A percentile compares a stretch with the other conserved stretches of the same genome.
Evolutionary conservation across 2,797 vertebrate genomes (phyloP).

Genomic region (Diplodus sargus): DNA sequence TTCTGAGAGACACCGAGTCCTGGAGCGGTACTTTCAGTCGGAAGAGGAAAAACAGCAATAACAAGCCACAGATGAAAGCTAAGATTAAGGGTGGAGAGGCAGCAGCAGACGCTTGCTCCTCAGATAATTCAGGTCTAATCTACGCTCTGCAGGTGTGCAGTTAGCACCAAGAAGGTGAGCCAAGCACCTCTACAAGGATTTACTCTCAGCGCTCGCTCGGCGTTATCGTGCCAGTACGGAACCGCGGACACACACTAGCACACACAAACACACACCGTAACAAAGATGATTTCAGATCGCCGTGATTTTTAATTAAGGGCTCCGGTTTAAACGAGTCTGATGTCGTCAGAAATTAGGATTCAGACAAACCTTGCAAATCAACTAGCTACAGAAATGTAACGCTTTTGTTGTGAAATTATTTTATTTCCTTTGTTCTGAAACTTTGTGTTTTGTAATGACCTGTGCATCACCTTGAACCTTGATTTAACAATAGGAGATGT

Average conservation of each 20-base stretch:
- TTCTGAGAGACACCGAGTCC: slow-evolving; percentile 55
- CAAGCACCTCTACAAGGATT: slow-evolving; percentile 69
- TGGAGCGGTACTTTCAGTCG: slow-evolving; percentile 54
- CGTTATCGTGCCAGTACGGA: slow-evolving; percentile 57
- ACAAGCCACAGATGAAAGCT: slow-evolving; percentile 76
- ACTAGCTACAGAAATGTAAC: background rate
- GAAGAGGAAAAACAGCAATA: slow-evolving; percentile 73
- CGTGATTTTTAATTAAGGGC: slow-evolving; percentile 23
- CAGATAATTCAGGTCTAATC: slow-evolving; percentile 81
- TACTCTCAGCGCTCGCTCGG: slow-evolving; percentile 55
- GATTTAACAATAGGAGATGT: background rate
- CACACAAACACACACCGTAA: slow-evolving; percentile 40
- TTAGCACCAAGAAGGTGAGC: slow-evolving; percentile 65
- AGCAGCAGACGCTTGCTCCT: slow-evolving; percentile 64
- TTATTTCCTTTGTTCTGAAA: background rate
- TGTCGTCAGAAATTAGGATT: background rate
- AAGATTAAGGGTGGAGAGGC: slow-evolving; percentile 73
- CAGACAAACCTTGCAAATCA: background rate
- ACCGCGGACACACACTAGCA: slow-evolving; percentile 29
- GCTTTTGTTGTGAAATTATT: no score
- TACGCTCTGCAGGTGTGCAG: slow-evolving; percentile 78
- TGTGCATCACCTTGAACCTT: no score
- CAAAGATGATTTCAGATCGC: slow-evolving; percentile 29
- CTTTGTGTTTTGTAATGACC: no score
- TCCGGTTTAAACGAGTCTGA: background rate